Percentiles rank a stretch among this genome's conserved stretches.
Conservation (phyloP, 2,888 invertebrate species). For the Acleris emargana region DNA sequence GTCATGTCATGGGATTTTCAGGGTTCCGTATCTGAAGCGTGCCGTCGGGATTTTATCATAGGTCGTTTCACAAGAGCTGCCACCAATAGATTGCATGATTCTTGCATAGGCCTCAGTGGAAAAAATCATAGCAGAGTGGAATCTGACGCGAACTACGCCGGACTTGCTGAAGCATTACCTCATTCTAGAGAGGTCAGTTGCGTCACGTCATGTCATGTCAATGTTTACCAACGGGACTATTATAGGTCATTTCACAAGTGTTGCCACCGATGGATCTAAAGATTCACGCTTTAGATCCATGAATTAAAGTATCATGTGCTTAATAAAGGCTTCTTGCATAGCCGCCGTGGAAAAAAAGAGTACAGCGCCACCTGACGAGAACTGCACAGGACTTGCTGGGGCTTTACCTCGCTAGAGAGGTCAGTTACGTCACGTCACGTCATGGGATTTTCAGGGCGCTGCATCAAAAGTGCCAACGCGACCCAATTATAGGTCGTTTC, state of each 20-base stretch:
- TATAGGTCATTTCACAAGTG: too few relatives aligned
- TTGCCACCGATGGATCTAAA: too few relatives aligned
- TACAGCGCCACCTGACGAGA: conserved; percentile 88
- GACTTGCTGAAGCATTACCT: conserved; percentile 94
- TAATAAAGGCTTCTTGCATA: conserved; percentile 44
- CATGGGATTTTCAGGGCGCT: too few relatives aligned
- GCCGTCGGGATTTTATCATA: too few relatives aligned
- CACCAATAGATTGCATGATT: conserved; percentile 27
- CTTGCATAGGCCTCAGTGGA: conserved; percentile 53
- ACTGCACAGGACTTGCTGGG: conserved; percentile 93
- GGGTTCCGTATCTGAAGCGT: too few relatives aligned
- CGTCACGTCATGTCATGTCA: not conserved
- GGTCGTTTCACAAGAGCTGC: too few relatives aligned
- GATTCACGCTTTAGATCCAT: too few relatives aligned
- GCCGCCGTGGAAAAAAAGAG: conserved; percentile 80
- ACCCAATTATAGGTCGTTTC: too few relatives aligned
- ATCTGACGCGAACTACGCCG: conserved; percentile 90
- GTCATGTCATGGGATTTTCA: too few relatives aligned
- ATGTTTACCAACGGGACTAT: too few relatives aligned
- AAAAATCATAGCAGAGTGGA: conserved; percentile 88
- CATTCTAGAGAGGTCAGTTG: conserved; percentile 89
- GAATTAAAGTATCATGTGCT: too few relatives aligned
- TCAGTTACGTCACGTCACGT: conserved; percentile 42
- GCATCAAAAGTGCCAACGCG: too few relatives aligned
- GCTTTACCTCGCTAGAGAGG: conserved; percentile 95